phyloP scores from a whole-genome alignment of 2,888 invertebrate species.

The Itoplectis maculator region DNA sequence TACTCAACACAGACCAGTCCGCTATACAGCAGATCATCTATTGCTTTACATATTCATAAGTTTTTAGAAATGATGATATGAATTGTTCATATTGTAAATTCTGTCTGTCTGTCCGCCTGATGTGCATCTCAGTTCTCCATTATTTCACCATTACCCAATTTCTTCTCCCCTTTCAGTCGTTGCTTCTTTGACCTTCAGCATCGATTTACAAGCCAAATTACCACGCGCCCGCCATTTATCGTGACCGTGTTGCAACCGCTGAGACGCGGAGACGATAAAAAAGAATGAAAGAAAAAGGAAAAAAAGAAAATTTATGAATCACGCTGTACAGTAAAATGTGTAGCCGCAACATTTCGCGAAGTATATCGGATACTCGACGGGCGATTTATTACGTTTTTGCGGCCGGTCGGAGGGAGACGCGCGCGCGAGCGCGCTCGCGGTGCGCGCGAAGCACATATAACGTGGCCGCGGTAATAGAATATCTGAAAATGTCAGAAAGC shows the following conservation, averaged over 20 bases:
- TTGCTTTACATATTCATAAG: background rate
- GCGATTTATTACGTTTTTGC: slow-evolving; percentile 65
- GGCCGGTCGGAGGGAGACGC: slow-evolving; percentile 33
- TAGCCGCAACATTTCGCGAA: background rate
- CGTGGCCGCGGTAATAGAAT: slow-evolving; percentile 70
- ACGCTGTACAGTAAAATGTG: slow-evolving; percentile 15
- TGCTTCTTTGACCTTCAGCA: too few species aligned
- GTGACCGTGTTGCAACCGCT: too few species aligned
- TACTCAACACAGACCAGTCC: background rate
- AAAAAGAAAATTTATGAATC: slow-evolving; percentile 10
- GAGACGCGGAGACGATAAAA: too few species aligned
- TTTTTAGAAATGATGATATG: too few species aligned
- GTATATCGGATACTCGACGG: slow-evolving; percentile 47
- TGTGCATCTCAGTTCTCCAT: too few species aligned
- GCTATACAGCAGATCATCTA: background rate
- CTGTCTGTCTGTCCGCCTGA: too few species aligned
- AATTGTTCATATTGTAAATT: too few species aligned
- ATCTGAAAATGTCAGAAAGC: slow-evolving; percentile 72
- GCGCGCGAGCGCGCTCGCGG: too few species aligned
- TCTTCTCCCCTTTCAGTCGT: too few species aligned
- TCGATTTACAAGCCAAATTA: too few species aligned
- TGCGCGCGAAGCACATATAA: slow-evolving; percentile 28
- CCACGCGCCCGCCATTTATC: too few species aligned
- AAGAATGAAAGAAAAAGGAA: slow-evolving; percentile 1
- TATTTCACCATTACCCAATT: too few species aligned